These are phyloP conservation scores for Anarsia innoxiella DNA, from an alignment of 2,888 invertebrate species.

Conservation along the genomic window DNA sequence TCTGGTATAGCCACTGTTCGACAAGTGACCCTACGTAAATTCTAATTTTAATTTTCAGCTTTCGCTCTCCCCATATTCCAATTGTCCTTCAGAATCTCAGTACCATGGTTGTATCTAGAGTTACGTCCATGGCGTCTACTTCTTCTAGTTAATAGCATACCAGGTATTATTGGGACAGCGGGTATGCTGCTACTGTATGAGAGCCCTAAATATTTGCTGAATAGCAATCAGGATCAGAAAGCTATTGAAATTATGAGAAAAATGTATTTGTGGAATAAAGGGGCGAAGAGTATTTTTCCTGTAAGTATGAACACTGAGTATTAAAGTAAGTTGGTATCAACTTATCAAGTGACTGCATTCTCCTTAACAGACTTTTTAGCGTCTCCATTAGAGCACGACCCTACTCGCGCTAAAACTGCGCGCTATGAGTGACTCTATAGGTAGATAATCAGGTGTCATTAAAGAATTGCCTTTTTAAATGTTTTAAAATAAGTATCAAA, in stretches of 20 bases:
- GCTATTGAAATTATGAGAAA: slow-evolving; percentile 59
- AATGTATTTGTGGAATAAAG: slow-evolving; percentile 40
- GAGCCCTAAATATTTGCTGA: slow-evolving; percentile 84
- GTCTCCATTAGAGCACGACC: too few species aligned
- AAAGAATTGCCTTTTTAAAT: too few species aligned
- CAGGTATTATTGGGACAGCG: slow-evolving; percentile 76
- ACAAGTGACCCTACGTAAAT: too few species aligned
- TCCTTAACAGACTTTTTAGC: too few species aligned
- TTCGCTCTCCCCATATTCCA: slow-evolving; percentile 45
- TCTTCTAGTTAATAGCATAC: slow-evolving; percentile 77
- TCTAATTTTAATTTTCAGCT: slow-evolving; percentile 25
- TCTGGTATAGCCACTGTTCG: too few species aligned
- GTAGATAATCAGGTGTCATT: too few species aligned
- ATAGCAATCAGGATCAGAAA: slow-evolving; percentile 72
- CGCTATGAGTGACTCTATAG: too few species aligned
- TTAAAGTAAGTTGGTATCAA: too few species aligned
- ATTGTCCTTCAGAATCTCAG: slow-evolving; percentile 41
- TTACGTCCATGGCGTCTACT: slow-evolving; percentile 85
- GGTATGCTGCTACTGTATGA: slow-evolving; percentile 77
- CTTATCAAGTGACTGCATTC: too few species aligned
- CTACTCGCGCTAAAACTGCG: too few species aligned
- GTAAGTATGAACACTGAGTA: too few species aligned
- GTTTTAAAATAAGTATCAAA: too few species aligned
- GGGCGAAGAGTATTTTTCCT: slow-evolving; percentile 29
- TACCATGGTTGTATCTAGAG: slow-evolving; percentile 54